Base-by-base conservation (phyloP, 2,888 invertebrate genomes). In the Biston betularia region DNA sequence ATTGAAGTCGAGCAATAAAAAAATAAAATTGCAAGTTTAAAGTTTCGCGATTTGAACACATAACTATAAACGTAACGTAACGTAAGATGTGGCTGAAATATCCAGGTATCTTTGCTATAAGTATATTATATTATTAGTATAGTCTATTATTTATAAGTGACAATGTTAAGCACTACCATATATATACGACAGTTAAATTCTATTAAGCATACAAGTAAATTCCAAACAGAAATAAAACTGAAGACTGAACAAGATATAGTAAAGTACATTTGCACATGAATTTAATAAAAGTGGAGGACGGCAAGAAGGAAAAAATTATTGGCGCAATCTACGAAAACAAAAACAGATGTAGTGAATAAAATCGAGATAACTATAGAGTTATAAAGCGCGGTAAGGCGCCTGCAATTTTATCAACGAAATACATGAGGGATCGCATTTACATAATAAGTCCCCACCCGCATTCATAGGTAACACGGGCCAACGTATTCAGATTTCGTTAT, bases 351-450 rank as follows among this genome's bases (percentile, higher is more conserved):
- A 74, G 74, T 72, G 73, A 78, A 74, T 66, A 65, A 53, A 74
- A 70, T 73, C 71, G 71, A 73, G 72, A 69, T 75, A 70, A 58
- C 62, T 64, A 70, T 71, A 75, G 62, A 73, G 70, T 69, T 68
- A 71, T 55, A 59, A 55, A 42, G 54, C 57, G 57, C 54, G 60
- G 75, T 75, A 75, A 79, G 74, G 70, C 72, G 77, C 73, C 80
- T 82, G 83, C 84, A 89, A 86, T 88, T 86, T 87, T 87, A 88
- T 87, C 85, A 87, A 87, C 88, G 85, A 82, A 86, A 86, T 83
- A 89, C 84, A 86, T 81, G 83, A 83, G 83, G 85, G 86, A 83
- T 86, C 81, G 69, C 78, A 90, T 90, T 90, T 89, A 86, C 89
- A 89, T 91, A 92, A 90, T 89, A 87, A 86, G 80, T 80, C 77